Conservation (phyloP, 2,113 vertebrate genomes). For the Raphicerus campestris region DNA sequence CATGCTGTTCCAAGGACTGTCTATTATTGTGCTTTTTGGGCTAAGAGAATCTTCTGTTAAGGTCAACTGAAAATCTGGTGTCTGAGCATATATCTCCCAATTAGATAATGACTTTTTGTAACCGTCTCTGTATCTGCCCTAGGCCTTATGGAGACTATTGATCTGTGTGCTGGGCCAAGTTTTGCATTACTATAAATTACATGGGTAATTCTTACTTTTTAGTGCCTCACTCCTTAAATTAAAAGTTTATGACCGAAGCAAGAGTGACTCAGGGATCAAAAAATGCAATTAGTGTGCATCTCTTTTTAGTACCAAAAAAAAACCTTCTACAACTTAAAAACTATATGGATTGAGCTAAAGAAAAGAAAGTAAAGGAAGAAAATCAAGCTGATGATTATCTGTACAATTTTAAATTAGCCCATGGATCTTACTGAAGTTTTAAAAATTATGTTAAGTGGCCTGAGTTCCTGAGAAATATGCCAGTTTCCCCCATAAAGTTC, state of each 20-base stretch:
- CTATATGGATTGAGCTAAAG: background rate
- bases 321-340: background rate
- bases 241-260: conserved; percentile 37
- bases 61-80: conserved; percentile 34
- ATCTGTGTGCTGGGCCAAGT: conserved; percentile 54
- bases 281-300: background rate
- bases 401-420: background rate
- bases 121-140: background rate
- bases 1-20: background rate
- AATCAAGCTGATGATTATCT: background rate
- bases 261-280: background rate
- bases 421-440: background rate
- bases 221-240: conserved; percentile 24
- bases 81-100: conserved; percentile 40
- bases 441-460: background rate
- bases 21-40: background rate
- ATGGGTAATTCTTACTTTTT: conserved; percentile 18
- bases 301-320: background rate
- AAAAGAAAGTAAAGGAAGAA: background rate
- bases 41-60: conserved; percentile 13
- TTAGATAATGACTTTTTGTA: conserved; percentile 54
- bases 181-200: conserved; percentile 69
- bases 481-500: background rate
- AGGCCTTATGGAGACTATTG: conserved; percentile 42
- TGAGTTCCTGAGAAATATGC: background rate